Conservation (phyloP, 2,797 vertebrate genomes). For the Siniperca obscura region DNA sequence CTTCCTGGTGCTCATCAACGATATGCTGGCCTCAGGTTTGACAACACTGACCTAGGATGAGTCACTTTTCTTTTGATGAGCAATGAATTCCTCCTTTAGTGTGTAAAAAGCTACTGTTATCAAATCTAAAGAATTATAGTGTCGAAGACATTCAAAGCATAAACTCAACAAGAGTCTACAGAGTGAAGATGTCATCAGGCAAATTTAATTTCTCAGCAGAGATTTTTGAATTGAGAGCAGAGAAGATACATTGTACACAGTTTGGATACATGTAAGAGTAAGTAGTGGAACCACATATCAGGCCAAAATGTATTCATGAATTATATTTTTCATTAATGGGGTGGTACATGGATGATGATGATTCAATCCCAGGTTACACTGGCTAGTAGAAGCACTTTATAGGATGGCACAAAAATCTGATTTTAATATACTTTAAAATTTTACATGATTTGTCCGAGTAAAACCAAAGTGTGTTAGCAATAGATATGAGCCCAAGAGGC, state of each 20-base stretch:
- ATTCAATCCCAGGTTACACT: background rate
- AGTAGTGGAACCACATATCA: background rate
- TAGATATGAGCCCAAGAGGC: background rate
- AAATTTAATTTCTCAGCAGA: background rate
- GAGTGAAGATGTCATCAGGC: background rate
- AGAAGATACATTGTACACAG: background rate
- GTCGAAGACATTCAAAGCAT: background rate
- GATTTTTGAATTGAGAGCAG: background rate
- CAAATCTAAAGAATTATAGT: background rate
- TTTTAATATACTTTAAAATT: background rate
- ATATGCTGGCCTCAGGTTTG: slow-evolving; percentile 86
- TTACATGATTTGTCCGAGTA: background rate
- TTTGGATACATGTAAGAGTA: background rate
- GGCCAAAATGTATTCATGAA: background rate
- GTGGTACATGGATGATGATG: background rate
- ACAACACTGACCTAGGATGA: background rate
- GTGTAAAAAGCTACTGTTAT: background rate
- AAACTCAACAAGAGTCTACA: background rate
- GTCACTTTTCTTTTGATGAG: background rate
- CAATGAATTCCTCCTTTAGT: background rate
- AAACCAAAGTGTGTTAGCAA: background rate
- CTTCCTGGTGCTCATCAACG: slow-evolving; percentile 86
- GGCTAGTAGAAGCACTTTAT: background rate
- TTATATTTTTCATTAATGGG: background rate
- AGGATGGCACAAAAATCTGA: background rate